Conservation (phyloP, 2,797 vertebrate genomes). For the Mormyrus proboscirostris region DNA sequence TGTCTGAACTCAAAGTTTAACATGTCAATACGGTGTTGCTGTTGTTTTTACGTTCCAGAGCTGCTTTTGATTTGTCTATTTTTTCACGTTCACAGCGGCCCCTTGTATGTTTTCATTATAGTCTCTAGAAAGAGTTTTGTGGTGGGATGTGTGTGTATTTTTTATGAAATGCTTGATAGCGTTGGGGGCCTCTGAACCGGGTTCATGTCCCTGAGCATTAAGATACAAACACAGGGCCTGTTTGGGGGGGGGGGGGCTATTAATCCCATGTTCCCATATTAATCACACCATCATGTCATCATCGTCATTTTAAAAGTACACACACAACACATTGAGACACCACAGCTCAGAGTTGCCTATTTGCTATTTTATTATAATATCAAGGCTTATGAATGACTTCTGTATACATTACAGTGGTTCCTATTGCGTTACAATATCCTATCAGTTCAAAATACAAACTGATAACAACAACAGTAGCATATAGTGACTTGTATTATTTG, state of each 20-base stretch:
- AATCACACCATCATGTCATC: neutral
- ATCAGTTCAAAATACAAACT: conserved; percentile 20
- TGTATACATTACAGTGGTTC: conserved; percentile 17
- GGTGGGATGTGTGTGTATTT: neutral
- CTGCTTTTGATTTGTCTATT: neutral
- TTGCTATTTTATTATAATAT: conserved; percentile 27
- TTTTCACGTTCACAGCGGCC: neutral
- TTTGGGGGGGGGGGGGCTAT: neutral
- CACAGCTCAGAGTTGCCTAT: neutral
- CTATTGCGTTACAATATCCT: conserved; percentile 18
- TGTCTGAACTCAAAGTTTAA: neutral
- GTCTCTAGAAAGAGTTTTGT: neutral
- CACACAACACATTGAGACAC: neutral
- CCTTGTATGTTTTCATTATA: neutral
- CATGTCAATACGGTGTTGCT: neutral
- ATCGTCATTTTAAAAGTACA: neutral
- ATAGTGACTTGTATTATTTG: neutral
- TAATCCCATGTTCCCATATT: neutral
- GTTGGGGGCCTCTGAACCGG: neutral
- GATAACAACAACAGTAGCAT: conserved; percentile 14
- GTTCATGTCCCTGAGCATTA: neutral
- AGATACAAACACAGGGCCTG: neutral
- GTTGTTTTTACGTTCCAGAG: neutral
- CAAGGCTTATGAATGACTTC: conserved; percentile 20
- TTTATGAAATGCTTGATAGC: neutral